phyloP scores from a whole-genome alignment of 2,113 vertebrate genomes.

The Leptosomus discolor region DNA sequence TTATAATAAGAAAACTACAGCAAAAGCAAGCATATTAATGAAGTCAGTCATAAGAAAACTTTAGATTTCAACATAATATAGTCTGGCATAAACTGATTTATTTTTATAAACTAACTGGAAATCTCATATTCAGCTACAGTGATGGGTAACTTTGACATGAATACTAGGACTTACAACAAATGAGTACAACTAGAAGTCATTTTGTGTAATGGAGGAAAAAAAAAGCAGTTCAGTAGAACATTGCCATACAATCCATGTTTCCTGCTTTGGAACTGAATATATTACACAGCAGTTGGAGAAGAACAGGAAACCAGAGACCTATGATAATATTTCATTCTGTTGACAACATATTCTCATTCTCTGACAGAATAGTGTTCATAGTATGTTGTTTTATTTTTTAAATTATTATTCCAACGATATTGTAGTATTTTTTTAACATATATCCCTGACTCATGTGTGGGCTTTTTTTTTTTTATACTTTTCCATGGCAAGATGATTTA shows the following conservation, averaged over 20 bases:
- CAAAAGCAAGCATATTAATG: neutral
- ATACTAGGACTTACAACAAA: neutral
- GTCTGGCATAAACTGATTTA: neutral
- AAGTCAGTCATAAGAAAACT: neutral
- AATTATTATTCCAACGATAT: neutral
- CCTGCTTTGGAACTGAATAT: neutral
- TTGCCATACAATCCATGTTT: neutral
- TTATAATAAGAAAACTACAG: neutral
- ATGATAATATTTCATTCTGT: neutral
- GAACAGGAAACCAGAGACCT: neutral
- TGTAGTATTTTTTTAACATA: neutral
- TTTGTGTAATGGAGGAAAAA: neutral
- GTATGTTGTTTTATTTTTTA: neutral
- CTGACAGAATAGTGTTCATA: neutral
- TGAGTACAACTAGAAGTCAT: neutral
- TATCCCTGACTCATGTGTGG: neutral
- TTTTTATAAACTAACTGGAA: neutral
- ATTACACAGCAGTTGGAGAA: neutral
- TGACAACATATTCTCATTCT: neutral
- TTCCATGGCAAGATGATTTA: slow-evolving; percentile 26
- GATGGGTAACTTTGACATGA: neutral
- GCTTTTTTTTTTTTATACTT: neutral
- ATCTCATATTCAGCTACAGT: neutral
- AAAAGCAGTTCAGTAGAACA: neutral
- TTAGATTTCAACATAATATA: neutral